Evolutionary conservation across 2,797 vertebrate species (phyloP).

Genomic region (Eulemur coronatus): DNA sequence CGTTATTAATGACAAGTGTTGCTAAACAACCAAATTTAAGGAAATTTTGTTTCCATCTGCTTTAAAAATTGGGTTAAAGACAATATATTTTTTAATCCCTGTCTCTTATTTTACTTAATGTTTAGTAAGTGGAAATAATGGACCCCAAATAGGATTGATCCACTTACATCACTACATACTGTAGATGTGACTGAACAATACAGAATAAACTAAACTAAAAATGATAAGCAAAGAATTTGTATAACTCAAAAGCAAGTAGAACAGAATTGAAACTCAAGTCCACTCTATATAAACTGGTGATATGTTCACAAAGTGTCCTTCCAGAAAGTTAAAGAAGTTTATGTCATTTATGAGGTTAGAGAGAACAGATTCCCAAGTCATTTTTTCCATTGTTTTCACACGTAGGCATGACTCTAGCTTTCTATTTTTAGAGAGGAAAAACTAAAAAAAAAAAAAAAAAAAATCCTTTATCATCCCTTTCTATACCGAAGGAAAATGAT

Average conservation of each 20-base stretch:
- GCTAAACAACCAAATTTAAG: background rate
- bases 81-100: background rate
- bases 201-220: background rate
- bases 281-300: background rate
- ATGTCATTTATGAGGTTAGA: background rate
- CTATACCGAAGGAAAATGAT: background rate
- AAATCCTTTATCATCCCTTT: background rate
- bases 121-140: background rate
- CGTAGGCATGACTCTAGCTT: background rate
- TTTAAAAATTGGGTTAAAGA: background rate
- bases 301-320: background rate
- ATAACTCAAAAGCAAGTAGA: background rate
- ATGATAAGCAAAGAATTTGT: background rate
- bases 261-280: background rate
- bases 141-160: background rate
- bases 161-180: background rate
- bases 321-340: background rate
- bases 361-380: background rate
- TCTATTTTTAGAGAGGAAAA: conserved; percentile 46
- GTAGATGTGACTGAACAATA: background rate
- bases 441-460: background rate
- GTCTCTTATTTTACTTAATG: background rate
- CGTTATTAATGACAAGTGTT: background rate
- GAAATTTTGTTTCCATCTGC: background rate
- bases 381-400: conserved; percentile 29